These are phyloP conservation scores for Callaeas wilsoni DNA, from an alignment of 2,113 vertebrate species.

Conservation along the genomic window DNA sequence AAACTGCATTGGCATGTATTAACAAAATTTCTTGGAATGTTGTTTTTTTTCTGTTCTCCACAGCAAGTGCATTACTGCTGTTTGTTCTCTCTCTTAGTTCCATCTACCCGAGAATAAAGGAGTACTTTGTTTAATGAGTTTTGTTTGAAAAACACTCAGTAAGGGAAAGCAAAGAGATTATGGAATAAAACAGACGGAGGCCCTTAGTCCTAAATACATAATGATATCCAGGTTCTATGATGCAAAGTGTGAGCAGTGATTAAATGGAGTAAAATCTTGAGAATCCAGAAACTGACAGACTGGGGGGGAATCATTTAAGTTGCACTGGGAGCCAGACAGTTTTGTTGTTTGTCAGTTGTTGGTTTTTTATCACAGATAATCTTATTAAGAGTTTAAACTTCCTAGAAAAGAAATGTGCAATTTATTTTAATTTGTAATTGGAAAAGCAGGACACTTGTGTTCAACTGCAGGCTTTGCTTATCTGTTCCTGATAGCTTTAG, in stretches of 20 bases:
- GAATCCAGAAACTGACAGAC: neutral
- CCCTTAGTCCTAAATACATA: neutral
- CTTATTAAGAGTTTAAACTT: slow-evolving; percentile 37
- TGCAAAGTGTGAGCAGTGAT: neutral
- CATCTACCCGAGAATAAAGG: slow-evolving; percentile 64
- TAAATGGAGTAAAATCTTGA: neutral
- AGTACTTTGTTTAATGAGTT: slow-evolving; percentile 61
- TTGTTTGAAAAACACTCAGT: slow-evolving; percentile 37
- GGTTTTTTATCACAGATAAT: slow-evolving; percentile 9
- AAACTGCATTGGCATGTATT: slow-evolving; percentile 30
- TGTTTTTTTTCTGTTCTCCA: slow-evolving; percentile 26
- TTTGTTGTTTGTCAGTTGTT: neutral
- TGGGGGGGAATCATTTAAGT: neutral
- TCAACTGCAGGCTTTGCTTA: neutral
- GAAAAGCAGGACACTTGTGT: neutral
- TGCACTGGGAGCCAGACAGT: neutral
- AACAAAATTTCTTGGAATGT: slow-evolving; percentile 30
- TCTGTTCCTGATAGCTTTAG: neutral
- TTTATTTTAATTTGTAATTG: neutral
- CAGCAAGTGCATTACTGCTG: slow-evolving; percentile 45
- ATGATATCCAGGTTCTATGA: neutral
- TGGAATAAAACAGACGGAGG: slow-evolving; percentile 19
- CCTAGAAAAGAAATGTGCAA: neutral
- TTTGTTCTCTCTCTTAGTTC: slow-evolving; percentile 43
- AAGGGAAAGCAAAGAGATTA: slow-evolving; percentile 58